phyloP scores from a whole-genome alignment of 2,888 invertebrate genomes.

The Pegoplata infirma region DNA sequence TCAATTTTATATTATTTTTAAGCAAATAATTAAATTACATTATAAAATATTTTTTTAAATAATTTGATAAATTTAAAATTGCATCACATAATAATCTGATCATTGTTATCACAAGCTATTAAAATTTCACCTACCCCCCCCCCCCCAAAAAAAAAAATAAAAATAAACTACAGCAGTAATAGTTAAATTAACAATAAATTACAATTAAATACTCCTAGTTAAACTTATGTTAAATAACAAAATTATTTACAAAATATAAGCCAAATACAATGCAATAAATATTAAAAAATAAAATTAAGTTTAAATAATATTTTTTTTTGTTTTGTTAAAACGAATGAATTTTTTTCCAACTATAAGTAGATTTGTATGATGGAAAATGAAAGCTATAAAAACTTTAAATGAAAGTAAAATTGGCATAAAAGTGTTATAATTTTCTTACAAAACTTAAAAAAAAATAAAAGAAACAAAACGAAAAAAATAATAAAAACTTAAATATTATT shows the following conservation, averaged over 20 bases:
- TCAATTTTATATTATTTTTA: too few relatives aligned
- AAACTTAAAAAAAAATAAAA: conserved; percentile 28
- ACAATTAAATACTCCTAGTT: conserved; percentile 33
- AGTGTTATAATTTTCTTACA: conserved; percentile 65
- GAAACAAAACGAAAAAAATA: conserved; percentile 27
- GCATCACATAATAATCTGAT: too few relatives aligned
- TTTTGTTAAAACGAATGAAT: conserved; percentile 6
- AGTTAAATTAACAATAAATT: conserved; percentile 36
- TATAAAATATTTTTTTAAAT: too few relatives aligned
- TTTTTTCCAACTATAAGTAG: conserved; percentile 18
- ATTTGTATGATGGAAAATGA: conserved; percentile 48
- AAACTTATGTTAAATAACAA: conserved; percentile 32
- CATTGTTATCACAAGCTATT: neutral
- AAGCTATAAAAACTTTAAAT: conserved; percentile 62
- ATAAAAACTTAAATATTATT: conserved; percentile 38
- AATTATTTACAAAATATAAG: conserved; percentile 17
- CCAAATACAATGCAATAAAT: conserved; percentile 12
- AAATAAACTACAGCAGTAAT: conserved; percentile 4
- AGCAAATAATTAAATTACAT: too few relatives aligned
- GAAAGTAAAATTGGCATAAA: conserved; percentile 74
- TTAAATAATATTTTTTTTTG: conserved; percentile 10
- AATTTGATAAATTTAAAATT: too few relatives aligned
- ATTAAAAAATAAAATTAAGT: neutral
- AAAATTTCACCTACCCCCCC: conserved; percentile 4
- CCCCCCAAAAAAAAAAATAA: too few relatives aligned